Evolutionary conservation across 1,140 invertebrate species (phyloP), one percentile per base, ranked within the genome.

Genomic region (Triops longicaudatus): DNA sequence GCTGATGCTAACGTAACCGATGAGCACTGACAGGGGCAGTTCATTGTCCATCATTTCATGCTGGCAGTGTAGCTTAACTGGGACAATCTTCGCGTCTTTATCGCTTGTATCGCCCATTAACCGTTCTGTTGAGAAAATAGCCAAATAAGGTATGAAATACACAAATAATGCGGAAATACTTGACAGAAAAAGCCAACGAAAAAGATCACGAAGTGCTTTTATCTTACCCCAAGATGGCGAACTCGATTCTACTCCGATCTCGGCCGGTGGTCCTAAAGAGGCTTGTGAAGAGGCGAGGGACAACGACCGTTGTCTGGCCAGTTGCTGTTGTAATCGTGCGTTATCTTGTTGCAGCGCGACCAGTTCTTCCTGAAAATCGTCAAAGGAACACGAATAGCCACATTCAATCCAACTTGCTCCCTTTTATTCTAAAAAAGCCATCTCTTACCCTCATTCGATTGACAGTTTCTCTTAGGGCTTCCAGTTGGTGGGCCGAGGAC

Each of bases 331-430:
- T 0, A 99, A 87, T 43, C 96, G 88, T 81, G 98, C 95, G 84
- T 98, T 98, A 83, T 98, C 98, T 82, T 98, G 95, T 83, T 98
- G 98, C 80, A 99, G 85, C 81, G 92, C 95, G 80, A 95, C 86
- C 95, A 98, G 98, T 86, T 99, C 96, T 83, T 92, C 93, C 93
- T 96, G 26, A 50, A 3, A 43, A 28, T 42, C 27, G 10, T 0
- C 14, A 28, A 31, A 22, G 14, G 12, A 26, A n/a, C n/a, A n/a
- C n/a, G n/a, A 50, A 76, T 73, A 43, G 73, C 14, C 74, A 74
- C 76, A 12, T 7, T 72, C 26, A 14, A 12, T 27, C n/a, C 11
- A 0, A 71, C 26, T 76, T n/a, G 50, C 6, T 76, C 26, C 12
- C 28, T 78, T 77, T 27, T 31, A 2, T 31, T n/a, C n/a, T 22